Conservation (phyloP, 2,797 vertebrate species). For the Philypnodon macrostomus region DNA sequence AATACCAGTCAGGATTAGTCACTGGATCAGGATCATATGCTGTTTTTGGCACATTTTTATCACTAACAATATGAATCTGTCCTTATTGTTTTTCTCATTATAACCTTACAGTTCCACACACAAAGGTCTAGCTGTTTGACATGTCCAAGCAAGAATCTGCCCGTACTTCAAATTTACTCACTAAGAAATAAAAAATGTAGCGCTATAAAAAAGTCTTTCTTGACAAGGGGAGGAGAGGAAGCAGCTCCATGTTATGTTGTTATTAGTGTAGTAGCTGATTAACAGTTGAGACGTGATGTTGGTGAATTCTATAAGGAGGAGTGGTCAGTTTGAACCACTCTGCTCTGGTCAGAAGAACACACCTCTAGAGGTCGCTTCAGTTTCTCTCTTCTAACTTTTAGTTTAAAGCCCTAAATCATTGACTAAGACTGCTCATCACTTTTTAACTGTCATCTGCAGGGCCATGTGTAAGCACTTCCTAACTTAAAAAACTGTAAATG, state of each 20-base stretch:
- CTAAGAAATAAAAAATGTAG: too few relatives aligned
- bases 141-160: too few relatives aligned
- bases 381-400: constrained; percentile 2
- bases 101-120: constrained; percentile 1
- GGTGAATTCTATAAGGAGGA: constrained; percentile 27
- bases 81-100: constrained; percentile 20
- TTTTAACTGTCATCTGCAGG: constrained; percentile 23
- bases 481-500: too few relatives aligned
- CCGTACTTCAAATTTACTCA: too few relatives aligned
- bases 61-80: constrained; percentile 31
- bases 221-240: too few relatives aligned
- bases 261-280: not conserved
- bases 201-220: too few relatives aligned
- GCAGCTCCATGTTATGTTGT: too few relatives aligned
- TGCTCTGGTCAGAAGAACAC: constrained; percentile 6
- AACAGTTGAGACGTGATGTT: constrained; percentile 40
- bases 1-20: constrained; percentile 63
- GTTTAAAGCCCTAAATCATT: constrained; percentile 25
- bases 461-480: constrained; percentile 8
- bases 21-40: constrained; percentile 49
- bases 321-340: constrained; percentile 32
- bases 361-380: not conserved
- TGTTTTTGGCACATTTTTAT: constrained; percentile 40
- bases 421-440: constrained; percentile 18
- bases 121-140: too few relatives aligned